Base-by-base conservation (phyloP, 2,888 invertebrate species). In the Acronicta alni region DNA sequence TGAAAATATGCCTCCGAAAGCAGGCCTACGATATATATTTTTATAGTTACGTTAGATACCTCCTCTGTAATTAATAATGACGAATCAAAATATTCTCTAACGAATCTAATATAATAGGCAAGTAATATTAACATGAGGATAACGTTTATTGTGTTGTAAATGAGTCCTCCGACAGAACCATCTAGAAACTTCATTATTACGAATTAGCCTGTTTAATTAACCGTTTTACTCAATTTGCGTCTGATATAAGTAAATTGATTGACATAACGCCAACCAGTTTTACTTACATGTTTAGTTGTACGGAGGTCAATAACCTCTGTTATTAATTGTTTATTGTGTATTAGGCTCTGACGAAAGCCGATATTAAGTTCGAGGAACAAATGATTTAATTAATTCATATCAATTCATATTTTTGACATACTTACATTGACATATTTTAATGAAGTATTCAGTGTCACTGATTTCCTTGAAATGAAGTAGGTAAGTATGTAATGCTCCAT, bases 201-300 rank as follows among this genome's bases (percentile, higher is more conserved):
- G 16, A 39, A 44, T 16, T 20, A 14, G 12, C 48, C 45, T 32
- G 6, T 14, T 26, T n/a, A 43, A 26, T 44, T 45, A 38, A 23
- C 10, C 32, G 15, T 55, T 51, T 49, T 44, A 37, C 41, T 48
- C 30, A 51, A 59, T 59, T 49, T 14, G 15, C 16, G 18, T 45
- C 44, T 46, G 53, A 46, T 71, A 61, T 44, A 49, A 26, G n/a
- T n/a, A n/a, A 35, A 5, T 51, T 58, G 58, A 75, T 60, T 58
- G 61, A 72, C 62, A 56, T 49, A 59, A 59, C 44, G 32, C 35
- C 12, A 54, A 59, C 67, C 51, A 46, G 62, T 55, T 58, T 51
- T 39, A 51, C 48, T 35, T 39, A 41, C 12, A 20, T 48, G 42
- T 63, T 66, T 55, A 60, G 42, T 45, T 45, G 51, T 42, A 49